These are phyloP conservation scores for Himalopsyche anomala DNA, from an alignment of 2,888 invertebrate genomes.

Conservation along the genomic window DNA sequence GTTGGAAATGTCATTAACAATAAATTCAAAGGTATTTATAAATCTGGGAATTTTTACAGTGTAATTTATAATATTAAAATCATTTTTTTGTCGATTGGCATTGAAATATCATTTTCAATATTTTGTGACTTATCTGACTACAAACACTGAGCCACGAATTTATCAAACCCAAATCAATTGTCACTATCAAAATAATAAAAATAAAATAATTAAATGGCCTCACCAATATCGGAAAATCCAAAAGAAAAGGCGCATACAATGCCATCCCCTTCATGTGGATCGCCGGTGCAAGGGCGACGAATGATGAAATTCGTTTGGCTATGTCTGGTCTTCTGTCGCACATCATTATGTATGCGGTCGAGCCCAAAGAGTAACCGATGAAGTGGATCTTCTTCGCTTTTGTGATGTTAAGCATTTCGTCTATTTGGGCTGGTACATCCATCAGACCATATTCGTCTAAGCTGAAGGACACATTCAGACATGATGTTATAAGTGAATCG, in stretches of 20 bases:
- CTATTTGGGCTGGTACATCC: conserved; percentile 78
- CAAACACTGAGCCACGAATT: too few species aligned
- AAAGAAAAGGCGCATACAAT: conserved; percentile 47
- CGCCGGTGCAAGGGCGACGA: conserved; percentile 77
- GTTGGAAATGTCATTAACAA: too few species aligned
- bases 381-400: conserved; percentile 73
- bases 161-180: too few species aligned
- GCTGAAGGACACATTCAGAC: conserved; percentile 69
- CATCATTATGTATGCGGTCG: conserved; percentile 77
- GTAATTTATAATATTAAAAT: too few species aligned
- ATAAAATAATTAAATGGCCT: neutral
- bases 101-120: too few species aligned
- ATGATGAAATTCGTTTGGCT: conserved; percentile 75
- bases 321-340: conserved; percentile 76
- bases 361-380: conserved; percentile 80
- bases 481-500: too few species aligned
- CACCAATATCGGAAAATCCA: neutral
- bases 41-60: too few species aligned
- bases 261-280: conserved; percentile 71
- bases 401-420: conserved; percentile 73
- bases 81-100: too few species aligned
- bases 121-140: too few species aligned
- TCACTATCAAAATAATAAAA: too few species aligned
- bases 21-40: too few species aligned
- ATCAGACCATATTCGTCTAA: conserved; percentile 79